phyloP scores from a whole-genome alignment of 1,140 invertebrate species.

The Nixonia krombeini region DNA sequence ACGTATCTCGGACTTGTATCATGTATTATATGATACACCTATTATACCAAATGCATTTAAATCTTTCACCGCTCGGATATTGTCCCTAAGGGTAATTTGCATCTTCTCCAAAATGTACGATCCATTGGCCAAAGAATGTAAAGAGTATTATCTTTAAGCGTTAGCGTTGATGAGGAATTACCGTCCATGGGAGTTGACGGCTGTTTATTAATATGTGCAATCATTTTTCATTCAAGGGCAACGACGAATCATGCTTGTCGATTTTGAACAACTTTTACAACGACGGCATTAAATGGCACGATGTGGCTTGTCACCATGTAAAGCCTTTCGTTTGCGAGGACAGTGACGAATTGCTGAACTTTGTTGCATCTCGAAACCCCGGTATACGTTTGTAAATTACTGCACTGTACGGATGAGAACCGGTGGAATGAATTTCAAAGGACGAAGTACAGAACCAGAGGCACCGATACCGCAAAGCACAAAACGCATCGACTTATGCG shows the following conservation, averaged over 20 bases:
- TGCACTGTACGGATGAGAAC: conserved; percentile 1
- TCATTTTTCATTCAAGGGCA: conserved; percentile 75
- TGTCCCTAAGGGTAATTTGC: too few relatives aligned
- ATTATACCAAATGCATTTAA: too few relatives aligned
- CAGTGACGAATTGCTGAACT: conserved; percentile 91
- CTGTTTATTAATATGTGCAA: not conserved
- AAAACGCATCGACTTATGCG: conserved; percentile 35
- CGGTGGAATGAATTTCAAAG: too few relatives aligned
- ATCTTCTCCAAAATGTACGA: too few relatives aligned
- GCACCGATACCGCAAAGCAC: conserved; percentile 42
- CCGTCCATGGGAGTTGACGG: too few relatives aligned
- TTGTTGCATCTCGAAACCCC: conserved; percentile 88
- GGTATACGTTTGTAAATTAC: conserved; percentile 82
- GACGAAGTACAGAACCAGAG: conserved; percentile 22
- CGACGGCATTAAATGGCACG: conserved; percentile 93
- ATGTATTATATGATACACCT: too few relatives aligned
- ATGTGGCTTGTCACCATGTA: conserved; percentile 91
- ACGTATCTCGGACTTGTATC: too few relatives aligned
- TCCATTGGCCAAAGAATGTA: too few relatives aligned
- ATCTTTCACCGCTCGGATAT: too few relatives aligned
- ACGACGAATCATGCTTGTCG: conserved; percentile 90
- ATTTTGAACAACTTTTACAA: conserved; percentile 95
- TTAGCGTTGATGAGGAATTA: too few relatives aligned
- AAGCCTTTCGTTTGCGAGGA: conserved; percentile 95
- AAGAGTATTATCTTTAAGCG: too few relatives aligned